These are phyloP conservation scores for Priapulus caudatus DNA, from an alignment of 2,888 invertebrate genomes.

Conservation along the genomic window DNA sequence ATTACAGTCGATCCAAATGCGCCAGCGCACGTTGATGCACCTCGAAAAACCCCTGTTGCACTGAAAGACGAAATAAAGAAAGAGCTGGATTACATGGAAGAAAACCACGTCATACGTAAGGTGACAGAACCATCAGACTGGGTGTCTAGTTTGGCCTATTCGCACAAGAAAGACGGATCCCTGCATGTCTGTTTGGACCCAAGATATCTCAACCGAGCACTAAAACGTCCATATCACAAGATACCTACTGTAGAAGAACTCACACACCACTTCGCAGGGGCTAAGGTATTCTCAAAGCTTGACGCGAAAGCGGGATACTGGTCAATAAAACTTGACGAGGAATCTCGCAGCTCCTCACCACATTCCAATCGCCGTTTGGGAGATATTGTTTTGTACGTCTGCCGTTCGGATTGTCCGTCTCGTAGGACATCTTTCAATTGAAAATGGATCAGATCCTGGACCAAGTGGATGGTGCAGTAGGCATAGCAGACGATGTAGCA, in stretches of 20 bases:
- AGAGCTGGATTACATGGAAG: constrained; percentile 13
- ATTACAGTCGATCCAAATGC: constrained; percentile 2
- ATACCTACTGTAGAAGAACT: constrained; percentile 17
- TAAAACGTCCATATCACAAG: constrained; percentile 15
- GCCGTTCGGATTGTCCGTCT: constrained; percentile 16
- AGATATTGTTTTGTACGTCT: constrained; percentile 14
- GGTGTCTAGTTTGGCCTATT: constrained; percentile 11
- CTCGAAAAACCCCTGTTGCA: constrained; percentile 4
- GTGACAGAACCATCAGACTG: constrained; percentile 15
- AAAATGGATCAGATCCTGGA: constrained; percentile 17
- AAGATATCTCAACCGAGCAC: constrained; percentile 14
- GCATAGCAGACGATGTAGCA: constrained; percentile 15
- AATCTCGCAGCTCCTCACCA: constrained; percentile 17
- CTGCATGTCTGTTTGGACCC: constrained; percentile 13
- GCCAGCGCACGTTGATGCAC: constrained; percentile 1
- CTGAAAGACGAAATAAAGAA: constrained; percentile 6
- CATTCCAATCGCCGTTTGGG: constrained; percentile 18
- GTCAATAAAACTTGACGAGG: constrained; percentile 13
- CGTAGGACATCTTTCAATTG: constrained; percentile 18
- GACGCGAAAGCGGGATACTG: constrained; percentile 21
- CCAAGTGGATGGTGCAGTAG: constrained; percentile 10
- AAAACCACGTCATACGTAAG: constrained; percentile 12
- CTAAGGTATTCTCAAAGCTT: constrained; percentile 17
- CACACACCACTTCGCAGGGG: constrained; percentile 13
- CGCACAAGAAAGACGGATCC: constrained; percentile 7